Conservation (phyloP, 2,888 invertebrate species). For the Harmothoe impar region DNA sequence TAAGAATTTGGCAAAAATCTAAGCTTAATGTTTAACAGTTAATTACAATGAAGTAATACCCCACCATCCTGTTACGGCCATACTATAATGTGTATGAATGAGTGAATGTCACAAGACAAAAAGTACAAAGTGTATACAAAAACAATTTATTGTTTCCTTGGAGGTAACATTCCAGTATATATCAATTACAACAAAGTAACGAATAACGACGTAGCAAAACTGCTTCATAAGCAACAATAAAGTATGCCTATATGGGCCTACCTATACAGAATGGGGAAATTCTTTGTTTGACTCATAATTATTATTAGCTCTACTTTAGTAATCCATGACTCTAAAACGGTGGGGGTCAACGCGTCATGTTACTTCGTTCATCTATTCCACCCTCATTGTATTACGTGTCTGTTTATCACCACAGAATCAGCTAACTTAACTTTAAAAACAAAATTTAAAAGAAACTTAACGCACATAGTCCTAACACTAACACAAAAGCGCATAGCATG, state of each 20-base stretch:
- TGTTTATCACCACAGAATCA: too few relatives aligned
- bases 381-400: too few relatives aligned
- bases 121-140: conserved; percentile 17
- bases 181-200: conserved; percentile 22
- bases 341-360: too few relatives aligned
- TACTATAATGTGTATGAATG: neutral
- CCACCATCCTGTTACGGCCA: conserved; percentile 6
- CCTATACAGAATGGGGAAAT: too few relatives aligned
- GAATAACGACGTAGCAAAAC: conserved; percentile 31
- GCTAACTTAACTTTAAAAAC: too few relatives aligned
- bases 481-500: too few relatives aligned
- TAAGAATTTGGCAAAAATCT: neutral
- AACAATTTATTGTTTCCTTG: conserved; percentile 34
- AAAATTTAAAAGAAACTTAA: too few relatives aligned
- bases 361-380: too few relatives aligned
- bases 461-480: too few relatives aligned
- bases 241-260: neutral
- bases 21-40: neutral
- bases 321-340: too few relatives aligned
- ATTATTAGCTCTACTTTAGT: too few relatives aligned
- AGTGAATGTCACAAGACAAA: neutral
- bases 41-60: neutral
- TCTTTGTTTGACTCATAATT: too few relatives aligned
- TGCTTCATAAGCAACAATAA: conserved; percentile 24
- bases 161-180: conserved; percentile 18